phyloP scores from a whole-genome alignment of 2,888 invertebrate species.

The Ophion slaviceki region DNA sequence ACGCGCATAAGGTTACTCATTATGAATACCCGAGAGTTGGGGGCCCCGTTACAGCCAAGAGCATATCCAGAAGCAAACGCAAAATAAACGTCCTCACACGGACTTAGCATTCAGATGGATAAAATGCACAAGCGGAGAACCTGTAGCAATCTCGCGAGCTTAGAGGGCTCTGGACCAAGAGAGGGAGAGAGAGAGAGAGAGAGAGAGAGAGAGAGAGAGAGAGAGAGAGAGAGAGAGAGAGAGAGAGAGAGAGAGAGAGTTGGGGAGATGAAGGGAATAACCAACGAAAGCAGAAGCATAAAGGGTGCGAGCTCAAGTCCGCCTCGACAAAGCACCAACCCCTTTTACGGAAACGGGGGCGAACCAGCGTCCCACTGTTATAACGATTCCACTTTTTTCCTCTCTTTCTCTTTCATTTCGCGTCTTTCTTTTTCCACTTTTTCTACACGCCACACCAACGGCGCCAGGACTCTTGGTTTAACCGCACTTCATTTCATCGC shows the following conservation, averaged over 20 bases:
- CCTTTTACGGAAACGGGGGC: constrained; percentile 58
- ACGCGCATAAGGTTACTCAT: constrained; percentile 17
- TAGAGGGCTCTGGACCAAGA: background rate
- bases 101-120: constrained; percentile 36
- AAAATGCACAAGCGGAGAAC: constrained; percentile 30
- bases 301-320: constrained; percentile 58
- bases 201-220: background rate
- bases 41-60: constrained; percentile 1
- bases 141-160: constrained; percentile 18
- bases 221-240: background rate
- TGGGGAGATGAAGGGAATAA: constrained; percentile 6
- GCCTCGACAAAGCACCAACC: constrained; percentile 55
- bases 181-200: background rate
- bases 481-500: constrained; percentile 62
- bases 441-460: constrained; percentile 19
- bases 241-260: background rate
- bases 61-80: constrained; percentile 18
- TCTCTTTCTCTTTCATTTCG: constrained; percentile 1
- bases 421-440: constrained; percentile 22
- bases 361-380: constrained; percentile 39
- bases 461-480: constrained; percentile 50
- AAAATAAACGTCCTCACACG: constrained; percentile 37
- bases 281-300: constrained; percentile 48
- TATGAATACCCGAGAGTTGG: constrained; percentile 1
- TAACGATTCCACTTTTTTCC: constrained; percentile 25